Evolutionary conservation across 2,113 vertebrate species (phyloP).

Genomic region (Haemorhous mexicanus): DNA sequence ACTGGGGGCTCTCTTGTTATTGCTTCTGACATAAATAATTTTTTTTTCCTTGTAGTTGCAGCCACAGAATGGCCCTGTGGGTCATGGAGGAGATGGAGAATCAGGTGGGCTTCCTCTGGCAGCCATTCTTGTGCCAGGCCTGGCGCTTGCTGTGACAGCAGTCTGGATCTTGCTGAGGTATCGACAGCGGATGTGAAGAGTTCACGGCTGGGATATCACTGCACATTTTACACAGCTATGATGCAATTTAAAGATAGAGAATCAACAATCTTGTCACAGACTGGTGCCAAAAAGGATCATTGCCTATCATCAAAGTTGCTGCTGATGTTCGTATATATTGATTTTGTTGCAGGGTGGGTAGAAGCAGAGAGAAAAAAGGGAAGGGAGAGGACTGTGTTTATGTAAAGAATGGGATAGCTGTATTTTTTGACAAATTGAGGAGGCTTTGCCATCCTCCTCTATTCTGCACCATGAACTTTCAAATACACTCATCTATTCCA

Average conservation of each 20-base stretch:
- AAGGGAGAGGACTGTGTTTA: neutral
- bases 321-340: slow-evolving; percentile 25
- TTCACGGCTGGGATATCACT: slow-evolving; percentile 7
- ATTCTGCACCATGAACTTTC: slow-evolving; percentile 38
- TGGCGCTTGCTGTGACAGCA: slow-evolving; percentile 51
- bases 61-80: slow-evolving; percentile 73
- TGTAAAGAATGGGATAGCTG: neutral
- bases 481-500: neutral
- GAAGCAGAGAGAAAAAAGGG: neutral
- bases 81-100: slow-evolving; percentile 66
- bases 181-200: slow-evolving; percentile 69
- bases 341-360: slow-evolving; percentile 23
- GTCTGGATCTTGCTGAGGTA: slow-evolving; percentile 73
- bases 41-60: slow-evolving; percentile 62
- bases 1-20: neutral
- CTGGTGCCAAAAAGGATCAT: slow-evolving; percentile 49
- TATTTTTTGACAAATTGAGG: neutral
- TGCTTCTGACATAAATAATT: neutral
- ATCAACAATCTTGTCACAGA: slow-evolving; percentile 57
- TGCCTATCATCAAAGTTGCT: slow-evolving; percentile 55
- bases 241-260: slow-evolving; percentile 64
- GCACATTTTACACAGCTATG: slow-evolving; percentile 27
- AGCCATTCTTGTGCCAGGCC: slow-evolving; percentile 69
- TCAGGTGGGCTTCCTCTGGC: slow-evolving; percentile 68
- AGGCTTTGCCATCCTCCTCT: neutral